Evolutionary conservation across 2,797 vertebrate genomes (phyloP), one percentile per base, ranked within the genome.

Genomic region (Tiaroga cobitis): DNA sequence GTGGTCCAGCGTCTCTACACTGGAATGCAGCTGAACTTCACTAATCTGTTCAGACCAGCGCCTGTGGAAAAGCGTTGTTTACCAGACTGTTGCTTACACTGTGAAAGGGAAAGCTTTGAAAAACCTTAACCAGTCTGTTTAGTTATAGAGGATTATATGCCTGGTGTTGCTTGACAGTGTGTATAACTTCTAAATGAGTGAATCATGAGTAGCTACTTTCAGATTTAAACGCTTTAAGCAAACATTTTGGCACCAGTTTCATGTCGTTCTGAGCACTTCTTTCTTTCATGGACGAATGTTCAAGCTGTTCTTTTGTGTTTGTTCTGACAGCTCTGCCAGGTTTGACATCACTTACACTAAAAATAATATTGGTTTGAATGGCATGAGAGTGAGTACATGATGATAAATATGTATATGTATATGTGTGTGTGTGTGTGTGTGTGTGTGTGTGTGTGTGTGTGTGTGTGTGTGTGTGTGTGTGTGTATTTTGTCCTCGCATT

Each of bases 21-120:
- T 79, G 86, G 83, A 87, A 87, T 87, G 73, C 69, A 67, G 43
- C 21, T 78, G 26, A 78, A 67, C 49, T 61, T 43, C 43, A 82
- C 61, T 85, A 87, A 87, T 85, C 83, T 56, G 11, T 39, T 85
- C 15, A 73, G n/a, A 46, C 19, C 56, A 34, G 10, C 61, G 3
- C 18, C 65, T 13, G 77, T 56, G 73, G 59, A 74, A 49, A 13
- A 83, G 39, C 70, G 19, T 39, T 72, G 34, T 73, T 72, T 74
- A 39, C 68, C 11, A 41, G 61, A 61, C 37, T 29, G 61, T 59
- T 61, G 37, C 13, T 43, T 21, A 13, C 1, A 59, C 67, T 3
- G 1, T 82, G 29, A 65, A 79, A 79, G 75, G 75, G 59, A 65
- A 32, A 46, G 26, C 10, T 41, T 32, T 65, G 21, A 29, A 7